Conservation (phyloP, 2,888 invertebrate genomes). For the Lepetodrilus schrolli region DNA sequence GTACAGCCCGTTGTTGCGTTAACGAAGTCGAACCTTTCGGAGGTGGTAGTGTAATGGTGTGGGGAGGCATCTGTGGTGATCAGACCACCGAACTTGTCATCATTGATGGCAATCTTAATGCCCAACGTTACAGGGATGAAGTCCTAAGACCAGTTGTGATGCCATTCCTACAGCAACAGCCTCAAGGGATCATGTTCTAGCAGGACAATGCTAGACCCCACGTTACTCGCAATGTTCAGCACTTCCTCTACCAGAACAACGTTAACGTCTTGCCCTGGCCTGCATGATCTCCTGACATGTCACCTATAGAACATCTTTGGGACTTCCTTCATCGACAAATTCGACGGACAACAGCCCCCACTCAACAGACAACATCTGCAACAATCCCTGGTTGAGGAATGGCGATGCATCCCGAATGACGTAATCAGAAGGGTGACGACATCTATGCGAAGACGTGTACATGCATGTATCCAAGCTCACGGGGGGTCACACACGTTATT, state of each 20-base stretch:
- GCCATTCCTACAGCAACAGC: background rate
- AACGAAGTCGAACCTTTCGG: background rate
- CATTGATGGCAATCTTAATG: background rate
- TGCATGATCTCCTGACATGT: background rate
- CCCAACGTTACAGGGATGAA: background rate
- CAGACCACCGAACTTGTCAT: background rate
- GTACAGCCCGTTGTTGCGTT: background rate
- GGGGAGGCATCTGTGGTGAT: no score
- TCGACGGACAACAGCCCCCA: background rate
- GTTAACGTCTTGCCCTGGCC: background rate
- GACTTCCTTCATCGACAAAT: background rate
- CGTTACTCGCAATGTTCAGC: background rate
- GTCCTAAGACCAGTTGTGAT: no score
- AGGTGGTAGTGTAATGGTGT: conserved; percentile 4
- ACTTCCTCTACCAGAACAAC: background rate
- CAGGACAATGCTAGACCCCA: background rate
- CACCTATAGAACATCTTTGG: background rate
- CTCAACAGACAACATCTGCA: background rate
- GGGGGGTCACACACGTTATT: background rate
- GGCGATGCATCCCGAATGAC: background rate
- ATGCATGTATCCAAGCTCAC: no score
- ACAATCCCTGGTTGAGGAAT: background rate
- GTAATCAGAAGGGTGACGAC: background rate
- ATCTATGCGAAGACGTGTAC: background rate
- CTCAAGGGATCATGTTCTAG: background rate